A percentile compares a stretch with the other conserved stretches of the same genome.
Conservation (phyloP, 2,113 vertebrate genomes). For the Callaeas wilsoni region DNA sequence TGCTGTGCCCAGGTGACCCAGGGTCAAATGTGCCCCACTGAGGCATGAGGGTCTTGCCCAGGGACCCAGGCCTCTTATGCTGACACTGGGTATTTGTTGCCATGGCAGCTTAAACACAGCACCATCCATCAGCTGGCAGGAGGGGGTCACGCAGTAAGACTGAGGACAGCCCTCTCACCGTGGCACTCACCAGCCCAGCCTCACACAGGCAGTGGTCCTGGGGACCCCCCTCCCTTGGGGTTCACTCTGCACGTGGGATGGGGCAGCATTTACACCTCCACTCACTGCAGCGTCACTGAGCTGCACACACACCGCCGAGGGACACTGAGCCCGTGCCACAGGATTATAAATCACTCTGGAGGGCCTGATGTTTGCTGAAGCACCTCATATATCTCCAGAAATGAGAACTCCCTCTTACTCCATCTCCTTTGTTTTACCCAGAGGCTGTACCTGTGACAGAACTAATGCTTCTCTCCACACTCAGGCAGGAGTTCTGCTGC, state of each 20-base stretch:
- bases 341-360: not conserved
- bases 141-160: accelerated
- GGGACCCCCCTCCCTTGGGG: not conserved
- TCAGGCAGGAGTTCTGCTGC: not conserved
- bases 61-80: not conserved
- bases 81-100: accelerated
- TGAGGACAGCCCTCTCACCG: not conserved
- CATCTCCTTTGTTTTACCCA: slow-evolving; percentile 8
- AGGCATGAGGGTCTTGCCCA: not conserved
- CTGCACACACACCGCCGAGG: not conserved
- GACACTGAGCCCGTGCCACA: not conserved
- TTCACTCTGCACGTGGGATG: not conserved
- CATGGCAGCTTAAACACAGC: not conserved
- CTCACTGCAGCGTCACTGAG: not conserved
- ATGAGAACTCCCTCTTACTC: not conserved
- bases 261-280: not conserved
- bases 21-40: accelerated
- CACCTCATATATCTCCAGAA: not conserved
- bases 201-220: not conserved
- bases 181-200: not conserved
- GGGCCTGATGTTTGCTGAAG: not conserved
- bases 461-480: not conserved
- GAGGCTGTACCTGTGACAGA: not conserved
- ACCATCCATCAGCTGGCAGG: accelerated
- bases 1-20: not conserved